Percentiles rank a stretch among this genome's conserved stretches.
These are phyloP conservation scores for Xiphorhynchus erythropygius DNA, from an alignment of 2,797 vertebrate genomes.

Conservation along the genomic window DNA sequence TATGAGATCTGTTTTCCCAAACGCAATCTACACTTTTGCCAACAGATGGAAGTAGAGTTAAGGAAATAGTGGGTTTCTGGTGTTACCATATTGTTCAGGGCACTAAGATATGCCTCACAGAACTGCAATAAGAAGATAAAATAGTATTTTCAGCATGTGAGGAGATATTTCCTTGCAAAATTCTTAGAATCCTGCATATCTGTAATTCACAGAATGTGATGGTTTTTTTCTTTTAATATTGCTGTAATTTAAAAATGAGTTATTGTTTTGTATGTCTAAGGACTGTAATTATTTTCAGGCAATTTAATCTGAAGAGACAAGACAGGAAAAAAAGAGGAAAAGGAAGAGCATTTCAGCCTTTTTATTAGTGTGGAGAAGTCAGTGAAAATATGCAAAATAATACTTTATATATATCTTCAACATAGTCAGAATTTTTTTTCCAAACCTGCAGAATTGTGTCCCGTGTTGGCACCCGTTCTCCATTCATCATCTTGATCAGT, in stretches of 20 bases:
- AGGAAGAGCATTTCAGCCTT: not conserved
- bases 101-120: accelerated
- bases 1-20: not conserved
- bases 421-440: accelerated
- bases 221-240: not conserved
- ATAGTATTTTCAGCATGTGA: not conserved
- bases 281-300: not conserved
- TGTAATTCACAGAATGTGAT: not conserved
- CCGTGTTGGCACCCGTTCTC: not conserved
- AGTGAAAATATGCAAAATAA: not conserved
- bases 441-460: not conserved
- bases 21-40: slow-evolving; percentile 11
- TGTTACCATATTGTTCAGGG: not conserved
- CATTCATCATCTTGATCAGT: accelerated
- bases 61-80: not conserved
- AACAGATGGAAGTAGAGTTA: slow-evolving; percentile 71
- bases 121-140: not conserved
- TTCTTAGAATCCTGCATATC: not conserved
- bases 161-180: not conserved
- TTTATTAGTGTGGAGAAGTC: not conserved
- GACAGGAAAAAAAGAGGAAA: not conserved
- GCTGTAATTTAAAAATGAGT: accelerated
- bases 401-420: not conserved
- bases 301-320: not conserved
- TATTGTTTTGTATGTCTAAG: not conserved